Conservation (phyloP, 1,140 invertebrate species). For the Bacillus rossius region DNA sequence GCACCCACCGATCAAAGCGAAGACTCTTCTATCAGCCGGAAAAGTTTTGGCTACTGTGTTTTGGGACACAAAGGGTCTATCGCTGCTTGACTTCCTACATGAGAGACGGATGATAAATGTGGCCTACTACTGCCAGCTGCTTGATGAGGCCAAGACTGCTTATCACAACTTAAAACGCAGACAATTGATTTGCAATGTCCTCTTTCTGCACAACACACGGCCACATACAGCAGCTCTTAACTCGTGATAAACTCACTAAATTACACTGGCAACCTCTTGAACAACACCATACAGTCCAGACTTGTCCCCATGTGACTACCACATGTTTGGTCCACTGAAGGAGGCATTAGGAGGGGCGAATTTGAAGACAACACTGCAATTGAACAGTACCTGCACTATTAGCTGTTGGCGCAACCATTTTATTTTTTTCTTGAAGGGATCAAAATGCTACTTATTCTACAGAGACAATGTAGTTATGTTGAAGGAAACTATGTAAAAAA, state of each 20-base stretch:
- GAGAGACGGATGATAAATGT: not conserved
- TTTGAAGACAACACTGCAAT: too few relatives aligned
- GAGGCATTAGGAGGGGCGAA: too few relatives aligned
- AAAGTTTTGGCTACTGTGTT: slow-evolving; percentile 32
- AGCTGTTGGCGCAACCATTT: too few relatives aligned
- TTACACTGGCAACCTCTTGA: slow-evolving; percentile 30
- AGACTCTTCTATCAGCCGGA: slow-evolving; percentile 17
- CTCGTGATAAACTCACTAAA: slow-evolving; percentile 19
- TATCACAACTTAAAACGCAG: not conserved
- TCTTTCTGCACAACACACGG: slow-evolving; percentile 4
- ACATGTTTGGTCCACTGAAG: too few relatives aligned
- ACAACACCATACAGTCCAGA: too few relatives aligned
- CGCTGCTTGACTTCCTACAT: slow-evolving; percentile 14
- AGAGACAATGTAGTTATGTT: too few relatives aligned
- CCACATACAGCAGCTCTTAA: slow-evolving; percentile 3
- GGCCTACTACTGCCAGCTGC: slow-evolving; percentile 1
- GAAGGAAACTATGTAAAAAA: too few relatives aligned
- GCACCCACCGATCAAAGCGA: slow-evolving; percentile 21
- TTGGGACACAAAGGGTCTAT: slow-evolving; percentile 26
- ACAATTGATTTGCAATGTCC: not conserved
- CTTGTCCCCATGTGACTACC: too few relatives aligned
- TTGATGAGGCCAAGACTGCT: not conserved
- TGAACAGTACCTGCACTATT: too few relatives aligned
- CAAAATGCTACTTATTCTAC: too few relatives aligned
- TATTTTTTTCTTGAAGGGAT: too few relatives aligned